Evolutionary conservation across 2,113 vertebrate genomes (phyloP).

Genomic region (Percopsis transmontana): DNA sequence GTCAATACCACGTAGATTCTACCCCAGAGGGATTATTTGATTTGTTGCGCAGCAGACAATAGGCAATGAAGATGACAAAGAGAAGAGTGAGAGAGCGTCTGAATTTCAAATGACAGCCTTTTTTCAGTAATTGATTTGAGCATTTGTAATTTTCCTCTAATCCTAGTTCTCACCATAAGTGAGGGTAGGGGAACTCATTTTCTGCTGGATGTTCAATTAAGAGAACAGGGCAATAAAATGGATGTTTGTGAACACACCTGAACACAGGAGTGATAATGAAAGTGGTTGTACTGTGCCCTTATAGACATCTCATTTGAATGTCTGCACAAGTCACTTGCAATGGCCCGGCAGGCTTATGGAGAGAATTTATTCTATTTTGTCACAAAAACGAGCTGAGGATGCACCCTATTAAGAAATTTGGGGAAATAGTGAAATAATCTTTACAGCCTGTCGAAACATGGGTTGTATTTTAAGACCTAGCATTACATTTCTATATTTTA

Average conservation of each 20-base stretch:
- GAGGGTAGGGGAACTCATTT: conserved; percentile 62
- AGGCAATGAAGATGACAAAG: conserved; percentile 46
- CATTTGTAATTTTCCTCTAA: conserved; percentile 64
- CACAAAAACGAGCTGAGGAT: conserved; percentile 55
- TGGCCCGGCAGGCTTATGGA: conserved; percentile 39
- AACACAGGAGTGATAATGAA: conserved; percentile 58
- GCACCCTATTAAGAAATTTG: conserved; percentile 45
- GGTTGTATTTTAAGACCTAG: no score
- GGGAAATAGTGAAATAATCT: conserved; percentile 28
- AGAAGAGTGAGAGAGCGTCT: conserved; percentile 11
- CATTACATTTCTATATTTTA: no score
- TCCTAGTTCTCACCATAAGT: conserved; percentile 45
- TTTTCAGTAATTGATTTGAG: conserved; percentile 60
- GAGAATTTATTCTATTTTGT: conserved; percentile 62
- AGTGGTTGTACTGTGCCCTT: conserved; percentile 34
- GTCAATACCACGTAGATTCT: conserved; percentile 24
- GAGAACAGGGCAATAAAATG: conserved; percentile 47
- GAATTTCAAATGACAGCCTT: conserved; percentile 39
- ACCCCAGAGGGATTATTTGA: conserved; percentile 34
- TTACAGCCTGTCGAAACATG: conserved; percentile 12
- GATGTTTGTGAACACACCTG: conserved; percentile 66
- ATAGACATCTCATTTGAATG: conserved; percentile 52
- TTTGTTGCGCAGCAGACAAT: conserved; percentile 27
- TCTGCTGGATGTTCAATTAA: conserved; percentile 63
- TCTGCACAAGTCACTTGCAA: conserved; percentile 42